Evolutionary conservation across 2,888 invertebrate species (phyloP), one percentile per base, ranked within the genome.

Genomic region (Cerastoderma edule): DNA sequence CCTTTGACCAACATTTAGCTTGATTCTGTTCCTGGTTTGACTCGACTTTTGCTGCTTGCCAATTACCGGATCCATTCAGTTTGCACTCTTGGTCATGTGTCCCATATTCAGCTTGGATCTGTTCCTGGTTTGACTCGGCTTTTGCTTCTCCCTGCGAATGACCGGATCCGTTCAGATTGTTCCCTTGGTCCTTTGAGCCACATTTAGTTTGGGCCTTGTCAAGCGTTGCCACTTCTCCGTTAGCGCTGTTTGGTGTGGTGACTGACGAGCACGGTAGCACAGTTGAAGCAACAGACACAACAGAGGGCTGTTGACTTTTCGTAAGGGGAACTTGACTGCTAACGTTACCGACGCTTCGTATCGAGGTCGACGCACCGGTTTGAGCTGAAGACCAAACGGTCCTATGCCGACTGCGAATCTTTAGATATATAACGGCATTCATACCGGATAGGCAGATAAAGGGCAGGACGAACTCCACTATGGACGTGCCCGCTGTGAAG

Each of bases 381-480:
- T 16, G 27, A 2, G 24, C 16, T 8, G 22, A 16, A 30, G 3
- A 16, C 2, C 39, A 13, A 1, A 57, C 30, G 28, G 46, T 44
- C 13, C 39, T 33, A 48, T 8, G 56, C 30, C 87, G 63, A 28
- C 76, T 75, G 10, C 83, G 70, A 24, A 89, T 87, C 56, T 87
- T 78, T 0, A 46, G 48, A 53, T 85, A 88, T 19, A 88, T 84
- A 0, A 81, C 32, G 22, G 56, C 13, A 66, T 88, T 88, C 10
- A 89, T 57, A 3, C 75, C 67, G 13, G 74, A 54, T 0, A 89
- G 68, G 1, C 66, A 32, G 3, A 81, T n/a, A 60, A 86, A 78
- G 0, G 89, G 88, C 5, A 86, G 57, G 8, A 77, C 67, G 64
- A 89, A 89, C 57, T 88, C 89, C 19, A 87, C 48, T 6, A 83